Base-by-base conservation (phyloP, 2,888 invertebrate species). In the Chorisops tibialis region DNA sequence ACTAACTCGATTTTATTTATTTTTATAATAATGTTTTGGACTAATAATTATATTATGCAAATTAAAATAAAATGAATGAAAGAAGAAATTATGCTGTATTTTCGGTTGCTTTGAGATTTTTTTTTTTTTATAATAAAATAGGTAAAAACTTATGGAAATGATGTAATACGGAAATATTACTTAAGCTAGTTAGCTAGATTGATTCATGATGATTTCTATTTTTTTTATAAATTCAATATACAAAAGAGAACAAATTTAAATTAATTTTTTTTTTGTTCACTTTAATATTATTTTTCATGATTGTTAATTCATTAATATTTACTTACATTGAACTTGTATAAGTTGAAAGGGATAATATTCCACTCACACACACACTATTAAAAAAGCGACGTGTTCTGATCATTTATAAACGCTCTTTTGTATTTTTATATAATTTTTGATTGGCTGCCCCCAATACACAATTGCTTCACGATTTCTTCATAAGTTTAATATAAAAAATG, bases 31-130 rank as follows among this genome's bases (percentile, higher is more conserved):
- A 30, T 9, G 30, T 30, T 7, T n/a, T n/a, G 7, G 30, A 30
- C 5, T 30, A 30, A 30, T 30, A 30, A 30, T 7, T 30, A 30
- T 30, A 30, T 30, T 30, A 30, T 30, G 30, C 30, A 1, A 30
- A 30, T 7, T n/a, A 30, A 24, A 24, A 24, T 4, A 30, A 30
- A 30, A 30, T 9, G 68, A 62, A 67, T 67, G 79, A 80, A 80
- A 79, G 74, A 81, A 80, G 52, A 54, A 54, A 54, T 54, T 39
- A n/a, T 54, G 21, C 37, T 79, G 80, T 79, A 77, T 81, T 80
- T 81, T 79, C 80, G 80, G 80, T 79, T 76, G 76, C 75, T 75
- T 72, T 79, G 78, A 80, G 79, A 80, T 77, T 77, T 79, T 79
- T 75, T 74, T 75, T 73, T 75, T 79, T 79, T 80, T 79, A 65